Conservation (phyloP, 2,888 invertebrate genomes). For the Eurytoma adleriae region DNA sequence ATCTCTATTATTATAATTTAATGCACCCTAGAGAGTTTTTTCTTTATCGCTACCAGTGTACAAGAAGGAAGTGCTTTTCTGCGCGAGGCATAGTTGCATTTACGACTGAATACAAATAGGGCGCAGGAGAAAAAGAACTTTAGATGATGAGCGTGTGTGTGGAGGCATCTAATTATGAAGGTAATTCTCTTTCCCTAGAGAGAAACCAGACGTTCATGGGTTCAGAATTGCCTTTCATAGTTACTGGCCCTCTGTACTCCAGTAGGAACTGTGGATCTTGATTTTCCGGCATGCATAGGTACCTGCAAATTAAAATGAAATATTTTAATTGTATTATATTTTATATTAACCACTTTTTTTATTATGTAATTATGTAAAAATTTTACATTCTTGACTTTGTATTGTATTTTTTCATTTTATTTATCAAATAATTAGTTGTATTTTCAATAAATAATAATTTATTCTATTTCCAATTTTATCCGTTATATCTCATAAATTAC, state of each 20-base stretch:
- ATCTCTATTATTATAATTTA: no score
- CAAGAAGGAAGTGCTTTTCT: background rate
- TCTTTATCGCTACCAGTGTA: background rate
- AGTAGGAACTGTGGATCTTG: constrained; percentile 90
- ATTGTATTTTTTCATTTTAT: background rate
- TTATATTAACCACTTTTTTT: background rate
- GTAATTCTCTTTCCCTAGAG: constrained; percentile 76
- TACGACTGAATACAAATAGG: background rate
- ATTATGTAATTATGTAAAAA: no score
- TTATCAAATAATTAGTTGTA: background rate
- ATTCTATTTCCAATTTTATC: background rate
- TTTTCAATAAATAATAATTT: no score
- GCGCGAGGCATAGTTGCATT: constrained; percentile 3
- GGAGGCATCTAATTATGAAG: constrained; percentile 60
- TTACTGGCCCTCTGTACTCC: constrained; percentile 90
- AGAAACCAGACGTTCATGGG: constrained; percentile 97
- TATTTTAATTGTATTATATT: background rate
- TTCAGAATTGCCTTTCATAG: constrained; percentile 95
- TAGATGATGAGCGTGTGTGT: background rate
- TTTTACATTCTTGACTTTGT: no score
- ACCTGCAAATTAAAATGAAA: constrained; percentile 78
- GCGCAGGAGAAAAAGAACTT: constrained; percentile 1
- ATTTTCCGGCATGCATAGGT: constrained; percentile 88
- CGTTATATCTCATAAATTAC: background rate
- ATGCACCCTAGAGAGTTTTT: no score